A percentile compares a stretch with the other conserved stretches of the same genome.
These are phyloP conservation scores for Perccottus glenii DNA, from an alignment of 2,113 vertebrate species.

Conservation along the genomic window DNA sequence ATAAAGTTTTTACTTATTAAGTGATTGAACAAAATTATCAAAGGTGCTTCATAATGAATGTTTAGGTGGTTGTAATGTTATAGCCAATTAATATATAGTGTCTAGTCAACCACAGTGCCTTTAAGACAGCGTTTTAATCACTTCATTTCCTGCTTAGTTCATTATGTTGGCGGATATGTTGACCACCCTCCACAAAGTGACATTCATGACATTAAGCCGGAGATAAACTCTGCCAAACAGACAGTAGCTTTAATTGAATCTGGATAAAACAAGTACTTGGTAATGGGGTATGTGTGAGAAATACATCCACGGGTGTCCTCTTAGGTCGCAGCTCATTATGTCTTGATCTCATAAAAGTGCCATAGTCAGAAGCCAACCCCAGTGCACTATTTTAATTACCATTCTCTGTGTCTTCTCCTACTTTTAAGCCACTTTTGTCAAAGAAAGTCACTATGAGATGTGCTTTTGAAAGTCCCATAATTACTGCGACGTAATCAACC, in stretches of 20 bases:
- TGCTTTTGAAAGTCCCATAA: slow-evolving; percentile 66
- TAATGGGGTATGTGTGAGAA: slow-evolving; percentile 30
- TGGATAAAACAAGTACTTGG: slow-evolving; percentile 36
- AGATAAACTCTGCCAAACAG: slow-evolving; percentile 14
- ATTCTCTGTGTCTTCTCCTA: slow-evolving; percentile 16
- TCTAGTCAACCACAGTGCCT: too few relatives aligned
- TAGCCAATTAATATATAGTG: too few relatives aligned
- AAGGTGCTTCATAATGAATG: too few relatives aligned
- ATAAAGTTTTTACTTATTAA: too few relatives aligned
- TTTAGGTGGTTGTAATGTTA: too few relatives aligned
- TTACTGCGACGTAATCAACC: slow-evolving; percentile 70
- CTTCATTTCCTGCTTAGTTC: neutral
- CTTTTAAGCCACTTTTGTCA: slow-evolving; percentile 32
- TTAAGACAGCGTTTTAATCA: neutral
- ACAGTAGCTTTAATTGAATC: slow-evolving; percentile 47
- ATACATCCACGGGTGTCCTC: slow-evolving; percentile 31
- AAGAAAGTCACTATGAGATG: slow-evolving; percentile 41
- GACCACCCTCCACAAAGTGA: neutral
- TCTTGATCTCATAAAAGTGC: slow-evolving; percentile 42
- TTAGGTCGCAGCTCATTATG: slow-evolving; percentile 51
- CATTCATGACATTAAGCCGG: neutral
- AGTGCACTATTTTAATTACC: slow-evolving; percentile 41
- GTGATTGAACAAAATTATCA: too few relatives aligned
- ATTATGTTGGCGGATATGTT: neutral
- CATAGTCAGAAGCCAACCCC: slow-evolving; percentile 10